Conservation (phyloP, 2,113 vertebrate species). For the Helogale parvula region DNA sequence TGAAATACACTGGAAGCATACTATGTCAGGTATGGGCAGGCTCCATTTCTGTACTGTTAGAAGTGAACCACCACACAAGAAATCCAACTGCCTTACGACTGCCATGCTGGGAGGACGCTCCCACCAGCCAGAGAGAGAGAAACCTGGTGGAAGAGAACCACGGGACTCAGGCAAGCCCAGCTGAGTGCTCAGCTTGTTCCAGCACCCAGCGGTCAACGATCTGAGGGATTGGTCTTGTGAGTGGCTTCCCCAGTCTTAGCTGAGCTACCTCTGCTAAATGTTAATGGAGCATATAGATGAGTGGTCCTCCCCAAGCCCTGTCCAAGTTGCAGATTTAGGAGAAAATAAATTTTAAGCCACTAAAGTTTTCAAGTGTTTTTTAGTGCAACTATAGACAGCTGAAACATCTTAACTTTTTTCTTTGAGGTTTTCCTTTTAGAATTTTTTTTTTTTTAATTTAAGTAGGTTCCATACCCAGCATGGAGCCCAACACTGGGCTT, state of each 20-base stretch:
- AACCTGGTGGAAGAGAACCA: not conserved
- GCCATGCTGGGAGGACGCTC: not conserved
- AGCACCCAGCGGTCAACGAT: not conserved
- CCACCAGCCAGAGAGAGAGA: not conserved
- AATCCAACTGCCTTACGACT: not conserved
- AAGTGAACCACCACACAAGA: not conserved
- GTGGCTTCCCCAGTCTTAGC: not conserved
- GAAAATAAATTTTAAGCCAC: not conserved
- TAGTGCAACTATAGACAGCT: not conserved
- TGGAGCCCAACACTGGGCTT: too few relatives aligned
- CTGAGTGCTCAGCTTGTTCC: not conserved
- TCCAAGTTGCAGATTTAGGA: not conserved
- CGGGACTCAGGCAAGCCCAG: not conserved
- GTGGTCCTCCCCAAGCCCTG: not conserved
- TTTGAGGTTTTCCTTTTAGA: not conserved
- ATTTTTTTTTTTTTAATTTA: too few relatives aligned
- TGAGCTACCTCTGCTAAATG: not conserved
- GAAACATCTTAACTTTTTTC: not conserved
- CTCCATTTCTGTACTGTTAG: not conserved
- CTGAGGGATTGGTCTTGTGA: not conserved
- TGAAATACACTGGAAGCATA: not conserved
- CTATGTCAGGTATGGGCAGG: not conserved
- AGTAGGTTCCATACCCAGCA: too few relatives aligned
- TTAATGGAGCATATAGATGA: not conserved
- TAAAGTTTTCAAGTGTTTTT: not conserved